A percentile compares a stretch with the other conserved stretches of the same genome.
Evolutionary conservation across 2,113 vertebrate genomes (phyloP).

Genomic region (Hipposideros armiger): DNA sequence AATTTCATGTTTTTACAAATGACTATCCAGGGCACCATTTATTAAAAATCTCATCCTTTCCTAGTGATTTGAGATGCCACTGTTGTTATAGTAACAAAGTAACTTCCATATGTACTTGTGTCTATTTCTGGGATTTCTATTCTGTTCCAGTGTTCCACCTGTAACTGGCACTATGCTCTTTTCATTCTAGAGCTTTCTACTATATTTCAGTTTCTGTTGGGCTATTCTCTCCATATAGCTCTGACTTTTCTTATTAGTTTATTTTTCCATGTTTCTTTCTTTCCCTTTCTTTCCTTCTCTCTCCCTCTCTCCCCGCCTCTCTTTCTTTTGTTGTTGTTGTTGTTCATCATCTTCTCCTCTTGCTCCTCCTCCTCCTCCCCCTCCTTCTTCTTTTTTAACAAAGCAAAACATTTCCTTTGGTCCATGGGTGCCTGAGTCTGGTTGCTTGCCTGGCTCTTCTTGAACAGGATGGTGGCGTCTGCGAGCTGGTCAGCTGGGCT

Average conservation of each 20-base stretch:
- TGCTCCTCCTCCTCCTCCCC: too few species aligned
- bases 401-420: too few species aligned
- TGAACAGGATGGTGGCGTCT: conserved; percentile 83
- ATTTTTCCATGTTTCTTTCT: neutral
- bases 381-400: too few species aligned
- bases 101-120: neutral
- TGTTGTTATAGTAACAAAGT: neutral
- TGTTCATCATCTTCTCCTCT: too few species aligned
- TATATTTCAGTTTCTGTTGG: neutral
- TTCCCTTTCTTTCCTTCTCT: neutral
- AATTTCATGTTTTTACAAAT: conserved; percentile 19
- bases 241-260: neutral
- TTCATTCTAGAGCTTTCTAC: neutral
- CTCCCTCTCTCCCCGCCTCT: too few species aligned
- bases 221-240: neutral
- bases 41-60: neutral
- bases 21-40: neutral
- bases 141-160: neutral
- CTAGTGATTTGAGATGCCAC: neutral
- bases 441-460: conserved; percentile 90
- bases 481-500: too few species aligned
- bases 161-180: neutral
- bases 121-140: neutral
- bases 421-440: too few species aligned
- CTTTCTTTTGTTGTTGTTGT: too few species aligned